Conservation (phyloP, 2,113 vertebrate genomes). For the Prionailurus bengalensis region DNA sequence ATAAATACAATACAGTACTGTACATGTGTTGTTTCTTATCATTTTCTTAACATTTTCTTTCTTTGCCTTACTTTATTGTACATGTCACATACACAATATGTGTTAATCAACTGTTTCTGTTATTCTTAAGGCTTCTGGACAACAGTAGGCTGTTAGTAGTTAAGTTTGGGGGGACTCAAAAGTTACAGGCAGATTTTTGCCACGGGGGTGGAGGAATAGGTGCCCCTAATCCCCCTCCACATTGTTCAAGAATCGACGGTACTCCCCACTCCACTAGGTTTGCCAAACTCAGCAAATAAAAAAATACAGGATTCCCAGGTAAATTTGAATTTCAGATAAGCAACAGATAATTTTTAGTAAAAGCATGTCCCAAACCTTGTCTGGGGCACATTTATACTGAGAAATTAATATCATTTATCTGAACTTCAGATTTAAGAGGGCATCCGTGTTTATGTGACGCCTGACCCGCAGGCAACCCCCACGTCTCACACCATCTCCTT, state of each 20-base stretch:
- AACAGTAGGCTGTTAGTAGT: no score
- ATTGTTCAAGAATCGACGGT: background rate
- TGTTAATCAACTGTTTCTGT: no score
- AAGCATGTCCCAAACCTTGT: background rate
- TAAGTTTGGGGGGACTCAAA: background rate
- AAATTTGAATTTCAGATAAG: background rate
- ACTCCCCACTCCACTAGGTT: background rate
- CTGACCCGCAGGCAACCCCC: no score
- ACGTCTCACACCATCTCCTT: background rate
- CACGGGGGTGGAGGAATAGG: background rate
- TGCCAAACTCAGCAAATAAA: background rate
- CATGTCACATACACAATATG: no score
- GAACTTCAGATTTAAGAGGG: background rate
- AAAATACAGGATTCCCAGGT: background rate
- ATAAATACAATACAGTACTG: no score
- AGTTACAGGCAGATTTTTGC: background rate
- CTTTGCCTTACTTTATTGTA: no score
- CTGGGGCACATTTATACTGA: background rate
- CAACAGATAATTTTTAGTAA: background rate
- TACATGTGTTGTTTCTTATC: no score
- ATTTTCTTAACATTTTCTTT: no score
- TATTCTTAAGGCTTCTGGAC: no score
- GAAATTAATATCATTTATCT: background rate
- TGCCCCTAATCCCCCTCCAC: background rate
- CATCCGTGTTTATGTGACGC: accelerated